These are phyloP conservation scores for Channallabes apus DNA, from an alignment of 2,797 vertebrate species.

Conservation along the genomic window DNA sequence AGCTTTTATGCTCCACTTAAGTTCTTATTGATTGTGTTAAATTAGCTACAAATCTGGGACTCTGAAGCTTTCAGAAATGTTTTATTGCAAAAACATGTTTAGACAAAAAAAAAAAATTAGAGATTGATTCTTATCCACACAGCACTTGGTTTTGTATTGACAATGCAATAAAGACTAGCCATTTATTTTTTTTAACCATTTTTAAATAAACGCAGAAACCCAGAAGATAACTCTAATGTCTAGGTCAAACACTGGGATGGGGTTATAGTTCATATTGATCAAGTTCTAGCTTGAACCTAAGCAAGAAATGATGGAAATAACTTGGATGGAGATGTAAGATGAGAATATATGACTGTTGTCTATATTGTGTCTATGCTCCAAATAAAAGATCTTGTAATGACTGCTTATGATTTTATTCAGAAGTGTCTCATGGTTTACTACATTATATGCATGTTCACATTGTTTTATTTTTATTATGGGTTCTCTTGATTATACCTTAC, in stretches of 20 bases:
- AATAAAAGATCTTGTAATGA: not conserved
- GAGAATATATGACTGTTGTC: not conserved
- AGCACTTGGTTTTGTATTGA: not conserved
- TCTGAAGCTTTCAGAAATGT: not conserved
- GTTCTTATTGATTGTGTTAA: not conserved
- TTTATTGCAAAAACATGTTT: not conserved
- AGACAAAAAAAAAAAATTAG: too few species aligned
- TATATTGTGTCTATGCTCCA: not conserved
- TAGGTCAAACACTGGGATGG: not conserved
- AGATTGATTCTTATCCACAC: not conserved
- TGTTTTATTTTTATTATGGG: not conserved
- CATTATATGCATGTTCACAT: not conserved
- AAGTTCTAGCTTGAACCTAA: not conserved
- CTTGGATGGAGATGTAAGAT: not conserved
- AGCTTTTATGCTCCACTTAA: not conserved
- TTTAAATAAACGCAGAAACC: not conserved
- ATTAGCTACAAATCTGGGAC: not conserved
- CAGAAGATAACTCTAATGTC: not conserved
- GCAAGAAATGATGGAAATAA: slow-evolving; percentile 3
- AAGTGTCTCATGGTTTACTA: not conserved
- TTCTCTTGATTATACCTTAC: not conserved
- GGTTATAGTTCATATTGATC: not conserved
- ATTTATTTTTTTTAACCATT: not conserved
- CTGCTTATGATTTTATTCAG: not conserved
- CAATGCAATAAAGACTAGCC: not conserved